These are phyloP conservation scores for Ophraella communa DNA, from an alignment of 2,888 invertebrate species.

Conservation along the genomic window DNA sequence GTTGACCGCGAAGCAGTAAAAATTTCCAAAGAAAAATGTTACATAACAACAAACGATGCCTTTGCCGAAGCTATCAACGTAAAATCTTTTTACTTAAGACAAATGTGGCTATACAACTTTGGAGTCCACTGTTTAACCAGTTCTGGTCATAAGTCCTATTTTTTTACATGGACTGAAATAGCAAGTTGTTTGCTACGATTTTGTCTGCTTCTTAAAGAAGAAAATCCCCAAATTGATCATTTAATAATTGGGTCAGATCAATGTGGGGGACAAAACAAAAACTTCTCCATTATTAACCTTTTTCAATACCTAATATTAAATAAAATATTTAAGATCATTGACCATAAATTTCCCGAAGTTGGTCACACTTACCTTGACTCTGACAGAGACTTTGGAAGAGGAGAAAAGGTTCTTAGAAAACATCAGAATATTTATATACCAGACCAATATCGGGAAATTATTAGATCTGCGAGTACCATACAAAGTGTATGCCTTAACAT, in stretches of 20 bases:
- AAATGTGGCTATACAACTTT: slow-evolving; percentile 41
- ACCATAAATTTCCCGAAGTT: slow-evolving; percentile 51
- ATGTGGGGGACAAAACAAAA: slow-evolving; percentile 45
- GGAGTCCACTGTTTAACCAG: slow-evolving; percentile 27
- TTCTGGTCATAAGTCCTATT: slow-evolving; percentile 6
- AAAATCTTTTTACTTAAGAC: slow-evolving; percentile 37
- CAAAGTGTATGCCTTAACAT: slow-evolving; percentile 18
- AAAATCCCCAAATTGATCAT: slow-evolving; percentile 11
- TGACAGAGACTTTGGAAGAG: slow-evolving; percentile 49
- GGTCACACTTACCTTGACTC: slow-evolving; percentile 50
- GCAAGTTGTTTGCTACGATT: slow-evolving; percentile 13
- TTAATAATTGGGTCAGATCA: slow-evolving; percentile 21
- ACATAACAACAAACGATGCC: slow-evolving; percentile 42
- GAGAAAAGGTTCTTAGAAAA: slow-evolving; percentile 42
- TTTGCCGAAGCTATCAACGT: slow-evolving; percentile 35
- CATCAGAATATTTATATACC: slow-evolving; percentile 22
- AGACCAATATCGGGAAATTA: slow-evolving; percentile 46
- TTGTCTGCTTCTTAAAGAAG: slow-evolving; percentile 15
- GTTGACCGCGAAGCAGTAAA: neutral
- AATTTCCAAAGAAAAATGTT: neutral
- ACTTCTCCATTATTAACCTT: slow-evolving; percentile 42
- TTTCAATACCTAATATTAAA: slow-evolving; percentile 44
- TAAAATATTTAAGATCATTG: slow-evolving; percentile 44
- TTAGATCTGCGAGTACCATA: slow-evolving; percentile 35
- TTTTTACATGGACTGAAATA: slow-evolving; percentile 4